Evolutionary conservation across 2,888 invertebrate genomes (phyloP), one percentile per base, ranked within the genome.

Genomic region (Cosmopolites sordidus): DNA sequence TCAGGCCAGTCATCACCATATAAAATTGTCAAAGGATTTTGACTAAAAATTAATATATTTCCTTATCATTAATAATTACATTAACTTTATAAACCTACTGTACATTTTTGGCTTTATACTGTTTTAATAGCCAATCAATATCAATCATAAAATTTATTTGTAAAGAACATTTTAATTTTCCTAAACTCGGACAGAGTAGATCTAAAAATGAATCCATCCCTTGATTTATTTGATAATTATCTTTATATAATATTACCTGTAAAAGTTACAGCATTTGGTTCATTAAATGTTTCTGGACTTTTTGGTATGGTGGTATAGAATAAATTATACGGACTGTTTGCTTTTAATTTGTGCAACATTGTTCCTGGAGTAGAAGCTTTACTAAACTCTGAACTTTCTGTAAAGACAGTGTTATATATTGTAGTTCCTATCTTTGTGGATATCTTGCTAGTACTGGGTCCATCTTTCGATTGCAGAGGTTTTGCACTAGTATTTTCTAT

Each of bases 111-210:
- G 83, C 83, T 64, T 84, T 80, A 65, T 95, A 95, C 64, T 94
- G 92, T 0, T 89, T 85, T 50, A 92, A 76, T 0, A 96, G 72
- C 93, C 94, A 97, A 1, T 86, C 87, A 8, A 91, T 78, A 64
- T 96, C 93, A 33, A 94, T 87, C 89, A 95, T 91, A 66, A 92
- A 96, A 73, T 92, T 96, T 17, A 96, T 87, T 74, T 96, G 92
- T n/a, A 89, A 73, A 0, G 86, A 86, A 39, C 81, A 79, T 60
- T 84, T 83, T 3, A 92, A 73, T 51, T 83, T 81, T 0, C 92
- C 92, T 2, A 92, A 74, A 66, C 88, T 88, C 5, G 78, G 77
- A 64, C 91, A 89, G 2, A 92, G 72, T n/a, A 92, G 78, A 74
- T 92, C 91, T 80, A 76, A 14, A 73, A 76, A 48, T 56, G 42